These are phyloP conservation scores for Pseudoips prasinana DNA, from an alignment of 2,888 invertebrate species.

Conservation along the genomic window DNA sequence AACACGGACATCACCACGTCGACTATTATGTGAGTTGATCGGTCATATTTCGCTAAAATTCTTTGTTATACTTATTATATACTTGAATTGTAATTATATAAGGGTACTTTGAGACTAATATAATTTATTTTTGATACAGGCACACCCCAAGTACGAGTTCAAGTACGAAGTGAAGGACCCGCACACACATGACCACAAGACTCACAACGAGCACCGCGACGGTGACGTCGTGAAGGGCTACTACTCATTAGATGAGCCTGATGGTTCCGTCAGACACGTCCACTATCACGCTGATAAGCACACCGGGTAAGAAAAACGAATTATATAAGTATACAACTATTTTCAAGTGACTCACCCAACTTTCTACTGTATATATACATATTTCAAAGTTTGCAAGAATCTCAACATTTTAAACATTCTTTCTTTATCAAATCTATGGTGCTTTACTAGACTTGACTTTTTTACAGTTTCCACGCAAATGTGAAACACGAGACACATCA, in stretches of 20 bases:
- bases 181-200: slow-evolving; percentile 79
- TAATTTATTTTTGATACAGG: slow-evolving; percentile 18
- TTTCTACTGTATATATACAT: no score
- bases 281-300: slow-evolving; percentile 47
- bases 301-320: slow-evolving; percentile 43
- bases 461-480: slow-evolving; percentile 36
- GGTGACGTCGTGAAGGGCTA: slow-evolving; percentile 81
- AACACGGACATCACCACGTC: slow-evolving; percentile 28
- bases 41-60: no score
- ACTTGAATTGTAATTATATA: no score
- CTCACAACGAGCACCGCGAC: slow-evolving; percentile 70
- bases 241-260: slow-evolving; percentile 78
- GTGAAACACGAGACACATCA: slow-evolving; percentile 38
- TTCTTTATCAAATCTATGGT: no score
- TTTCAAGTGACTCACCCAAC: no score
- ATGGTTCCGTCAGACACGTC: slow-evolving; percentile 63
- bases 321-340: no score
- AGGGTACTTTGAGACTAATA: no score
- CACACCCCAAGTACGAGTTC: slow-evolving; percentile 56
- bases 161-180: slow-evolving; percentile 67
- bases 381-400: no score
- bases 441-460: no score
- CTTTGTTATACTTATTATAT: no score
- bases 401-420: no score
- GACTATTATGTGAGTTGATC: slow-evolving; percentile 32